Conservation (phyloP, 2,888 invertebrate species). For the Bellardia pandia region DNA sequence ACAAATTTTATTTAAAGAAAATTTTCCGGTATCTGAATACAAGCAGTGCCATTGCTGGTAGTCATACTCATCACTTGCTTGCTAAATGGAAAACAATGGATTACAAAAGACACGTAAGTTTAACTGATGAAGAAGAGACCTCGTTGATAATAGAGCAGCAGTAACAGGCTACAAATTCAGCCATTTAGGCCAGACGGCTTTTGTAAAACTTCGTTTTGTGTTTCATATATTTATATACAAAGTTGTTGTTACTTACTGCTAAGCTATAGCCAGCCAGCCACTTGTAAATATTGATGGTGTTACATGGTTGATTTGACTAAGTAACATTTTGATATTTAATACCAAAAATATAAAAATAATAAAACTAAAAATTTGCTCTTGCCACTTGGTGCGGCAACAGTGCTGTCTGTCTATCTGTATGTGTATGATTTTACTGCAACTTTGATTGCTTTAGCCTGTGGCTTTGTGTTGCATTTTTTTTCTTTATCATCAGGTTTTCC, state of each 20-base stretch:
- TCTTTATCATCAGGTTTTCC: slow-evolving; percentile 40
- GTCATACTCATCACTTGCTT: neutral
- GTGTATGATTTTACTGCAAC: slow-evolving; percentile 1
- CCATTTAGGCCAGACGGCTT: neutral
- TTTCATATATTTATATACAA: neutral
- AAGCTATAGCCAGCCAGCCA: neutral
- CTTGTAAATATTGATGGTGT: slow-evolving; percentile 25
- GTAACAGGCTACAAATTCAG: neutral
- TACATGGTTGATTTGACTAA: slow-evolving; percentile 20
- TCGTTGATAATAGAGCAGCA: neutral
- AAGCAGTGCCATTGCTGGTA: no score
- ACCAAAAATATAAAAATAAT: neutral
- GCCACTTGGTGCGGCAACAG: slow-evolving; percentile 12
- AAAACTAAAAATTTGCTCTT: slow-evolving; percentile 13
- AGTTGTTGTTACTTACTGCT: neutral
- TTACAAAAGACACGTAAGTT: neutral
- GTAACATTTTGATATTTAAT: neutral
- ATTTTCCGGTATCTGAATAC: slow-evolving; percentile 42
- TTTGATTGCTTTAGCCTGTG: slow-evolving; percentile 56
- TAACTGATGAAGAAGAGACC: slow-evolving; percentile 17
- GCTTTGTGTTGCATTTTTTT: slow-evolving; percentile 20
- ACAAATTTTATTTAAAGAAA: slow-evolving; percentile 5
- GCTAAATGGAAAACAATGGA: slow-evolving; percentile 3
- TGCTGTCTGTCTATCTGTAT: neutral
- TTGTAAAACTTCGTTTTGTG: neutral